phyloP scores from a whole-genome alignment of 2,113 vertebrate genomes.

The Dasypus novemcinctus region DNA sequence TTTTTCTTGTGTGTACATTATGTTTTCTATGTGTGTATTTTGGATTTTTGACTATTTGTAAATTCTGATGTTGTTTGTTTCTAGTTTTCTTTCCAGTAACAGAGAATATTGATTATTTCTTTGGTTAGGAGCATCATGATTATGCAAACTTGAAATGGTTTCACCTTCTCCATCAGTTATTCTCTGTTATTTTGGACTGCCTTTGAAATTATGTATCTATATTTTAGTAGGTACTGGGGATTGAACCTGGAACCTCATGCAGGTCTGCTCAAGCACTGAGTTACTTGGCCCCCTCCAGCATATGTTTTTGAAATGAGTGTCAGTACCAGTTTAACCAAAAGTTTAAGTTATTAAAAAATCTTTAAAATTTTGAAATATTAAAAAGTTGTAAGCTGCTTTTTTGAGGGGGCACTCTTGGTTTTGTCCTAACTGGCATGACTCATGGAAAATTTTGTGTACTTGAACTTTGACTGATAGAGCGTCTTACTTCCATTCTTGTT shows the following conservation, averaged over 20 bases:
- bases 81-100: neutral
- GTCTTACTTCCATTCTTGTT: conserved; percentile 64
- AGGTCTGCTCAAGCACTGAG: neutral
- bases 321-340: neutral
- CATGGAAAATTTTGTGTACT: neutral
- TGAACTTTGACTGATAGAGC: conserved; percentile 31
- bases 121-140: neutral
- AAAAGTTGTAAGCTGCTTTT: neutral
- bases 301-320: neutral
- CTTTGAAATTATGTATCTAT: neutral
- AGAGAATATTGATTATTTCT: neutral
- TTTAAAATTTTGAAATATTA: neutral
- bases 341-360: neutral
- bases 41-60: neutral
- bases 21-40: neutral
- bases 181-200: neutral
- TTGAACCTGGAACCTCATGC: too few species aligned
- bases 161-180: neutral
- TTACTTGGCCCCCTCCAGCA: neutral
- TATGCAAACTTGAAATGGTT: neutral
- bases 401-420: neutral
- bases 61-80: neutral
- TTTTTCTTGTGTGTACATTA: neutral
- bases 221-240: neutral
- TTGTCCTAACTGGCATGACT: neutral